These are phyloP conservation scores for Glareola pratincola DNA, from an alignment of 2,113 vertebrate species.

Conservation along the genomic window DNA sequence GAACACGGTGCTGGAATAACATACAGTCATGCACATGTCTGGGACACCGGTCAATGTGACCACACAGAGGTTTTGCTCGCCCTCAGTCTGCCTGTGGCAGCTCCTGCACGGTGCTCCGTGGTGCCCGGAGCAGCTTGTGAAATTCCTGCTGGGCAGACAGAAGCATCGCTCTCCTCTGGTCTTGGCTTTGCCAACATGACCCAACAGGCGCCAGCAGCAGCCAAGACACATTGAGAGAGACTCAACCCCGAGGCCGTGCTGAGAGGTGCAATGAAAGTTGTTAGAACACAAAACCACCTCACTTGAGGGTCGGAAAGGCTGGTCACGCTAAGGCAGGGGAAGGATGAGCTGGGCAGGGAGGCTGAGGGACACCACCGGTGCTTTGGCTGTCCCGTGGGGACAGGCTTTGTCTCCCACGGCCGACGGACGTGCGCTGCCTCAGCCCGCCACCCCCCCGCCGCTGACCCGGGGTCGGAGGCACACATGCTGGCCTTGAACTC, in stretches of 20 bases:
- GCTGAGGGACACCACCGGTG: background rate
- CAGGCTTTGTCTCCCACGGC: constrained; percentile 1
- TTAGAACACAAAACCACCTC: background rate
- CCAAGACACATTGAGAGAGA: fast-evolving
- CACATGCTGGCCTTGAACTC: constrained; percentile 73
- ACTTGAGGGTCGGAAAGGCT: background rate
- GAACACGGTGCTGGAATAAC: fast-evolving
- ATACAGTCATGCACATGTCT: fast-evolving
- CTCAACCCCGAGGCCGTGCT: fast-evolving
- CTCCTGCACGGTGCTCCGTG: background rate
- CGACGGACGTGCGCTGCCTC: background rate
- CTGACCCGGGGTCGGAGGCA: constrained; percentile 64
- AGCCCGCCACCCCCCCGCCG: background rate
- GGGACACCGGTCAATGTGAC: fast-evolving
- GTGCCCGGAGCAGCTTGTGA: background rate
- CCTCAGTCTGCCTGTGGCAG: background rate
- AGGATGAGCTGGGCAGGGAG: background rate
- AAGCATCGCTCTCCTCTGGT: background rate
- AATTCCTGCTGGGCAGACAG: background rate
- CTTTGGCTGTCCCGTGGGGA: constrained; percentile 10
- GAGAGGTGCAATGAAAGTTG: background rate
- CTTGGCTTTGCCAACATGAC: background rate
- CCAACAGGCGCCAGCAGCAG: fast-evolving
- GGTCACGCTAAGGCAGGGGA: background rate
- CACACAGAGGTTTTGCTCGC: background rate